These are phyloP conservation scores for Passer domesticus DNA, from an alignment of 2,113 vertebrate genomes.

Conservation along the genomic window DNA sequence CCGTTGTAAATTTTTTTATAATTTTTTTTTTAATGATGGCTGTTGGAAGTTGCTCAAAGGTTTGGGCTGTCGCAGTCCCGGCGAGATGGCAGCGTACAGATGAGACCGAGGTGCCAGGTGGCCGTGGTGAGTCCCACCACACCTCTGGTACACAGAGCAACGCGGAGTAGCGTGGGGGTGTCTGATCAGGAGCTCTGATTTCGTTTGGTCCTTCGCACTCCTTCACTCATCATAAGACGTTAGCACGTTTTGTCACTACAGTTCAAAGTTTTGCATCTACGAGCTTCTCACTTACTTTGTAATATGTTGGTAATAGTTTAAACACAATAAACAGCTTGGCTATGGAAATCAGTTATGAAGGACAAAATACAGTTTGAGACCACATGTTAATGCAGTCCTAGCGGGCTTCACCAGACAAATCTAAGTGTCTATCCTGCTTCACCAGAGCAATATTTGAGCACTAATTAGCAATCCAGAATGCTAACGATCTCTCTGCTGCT, in stretches of 20 bases:
- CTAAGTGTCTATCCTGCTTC: constrained; percentile 10
- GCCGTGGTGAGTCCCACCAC: constrained; percentile 6
- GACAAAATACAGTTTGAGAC: constrained; percentile 28
- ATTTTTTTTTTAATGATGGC: constrained; percentile 35
- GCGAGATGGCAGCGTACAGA: constrained; percentile 35
- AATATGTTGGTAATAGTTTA: constrained; percentile 1
- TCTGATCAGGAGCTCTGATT: constrained; percentile 3
- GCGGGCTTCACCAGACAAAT: neutral
- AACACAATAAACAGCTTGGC: constrained; percentile 42
- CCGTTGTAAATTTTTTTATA: neutral
- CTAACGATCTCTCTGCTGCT: neutral
- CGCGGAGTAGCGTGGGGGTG: neutral
- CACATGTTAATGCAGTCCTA: neutral
- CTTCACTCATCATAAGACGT: constrained; percentile 36
- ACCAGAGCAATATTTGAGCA: constrained; percentile 10
- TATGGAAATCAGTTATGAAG: constrained; percentile 25
- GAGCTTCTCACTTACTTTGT: constrained; percentile 16
- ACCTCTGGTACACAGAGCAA: neutral
- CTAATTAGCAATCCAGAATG: neutral
- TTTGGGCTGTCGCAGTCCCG: constrained; percentile 25
- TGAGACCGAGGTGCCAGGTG: neutral
- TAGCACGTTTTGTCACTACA: neutral
- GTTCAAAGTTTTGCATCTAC: neutral
- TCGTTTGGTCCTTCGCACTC: constrained; percentile 53
- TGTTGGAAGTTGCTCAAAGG: constrained; percentile 56